Conservation (phyloP, 2,797 vertebrate species). For the Denticeps clupeoides region DNA sequence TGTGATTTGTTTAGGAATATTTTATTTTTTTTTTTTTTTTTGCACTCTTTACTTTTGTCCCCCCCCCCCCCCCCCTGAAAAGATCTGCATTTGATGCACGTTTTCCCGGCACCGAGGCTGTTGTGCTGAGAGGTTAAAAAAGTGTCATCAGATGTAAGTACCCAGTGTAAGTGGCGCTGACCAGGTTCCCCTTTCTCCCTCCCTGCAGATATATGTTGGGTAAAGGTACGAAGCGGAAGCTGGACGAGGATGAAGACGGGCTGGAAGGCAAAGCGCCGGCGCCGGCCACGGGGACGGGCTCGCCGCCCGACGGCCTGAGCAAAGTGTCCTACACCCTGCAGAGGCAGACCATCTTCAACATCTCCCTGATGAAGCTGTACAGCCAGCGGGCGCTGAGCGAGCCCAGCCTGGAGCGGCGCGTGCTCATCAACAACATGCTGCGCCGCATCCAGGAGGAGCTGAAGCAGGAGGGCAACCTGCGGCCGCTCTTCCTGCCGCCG, state of each 20-base stretch:
- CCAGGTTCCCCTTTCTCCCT: no score
- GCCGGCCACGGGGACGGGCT: conserved; percentile 55
- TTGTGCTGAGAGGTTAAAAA: no score
- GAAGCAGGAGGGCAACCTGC: conserved; percentile 82
- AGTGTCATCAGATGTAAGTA: no score
- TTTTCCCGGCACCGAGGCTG: no score
- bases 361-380: conserved; percentile 98
- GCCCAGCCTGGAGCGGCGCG: conserved; percentile 88
- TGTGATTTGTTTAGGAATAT: background rate
- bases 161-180: no score
- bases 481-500: conserved; percentile 67
- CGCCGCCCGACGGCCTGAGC: conserved; percentile 73
- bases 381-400: conserved; percentile 83
- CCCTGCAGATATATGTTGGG: conserved; percentile 96
- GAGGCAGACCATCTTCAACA: conserved; percentile 98
- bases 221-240: conserved; percentile 98
- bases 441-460: conserved; percentile 95
- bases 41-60: conserved; percentile 1
- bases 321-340: conserved; percentile 97
- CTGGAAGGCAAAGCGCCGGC: conserved; percentile 96
- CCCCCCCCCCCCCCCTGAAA: background rate
- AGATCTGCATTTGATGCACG: no score
- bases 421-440: conserved; percentile 98
- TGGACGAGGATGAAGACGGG: conserved; percentile 99
- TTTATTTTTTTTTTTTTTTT: background rate